phyloP scores from a whole-genome alignment of 2,888 invertebrate species.

The Cheilosia vernalis region DNA sequence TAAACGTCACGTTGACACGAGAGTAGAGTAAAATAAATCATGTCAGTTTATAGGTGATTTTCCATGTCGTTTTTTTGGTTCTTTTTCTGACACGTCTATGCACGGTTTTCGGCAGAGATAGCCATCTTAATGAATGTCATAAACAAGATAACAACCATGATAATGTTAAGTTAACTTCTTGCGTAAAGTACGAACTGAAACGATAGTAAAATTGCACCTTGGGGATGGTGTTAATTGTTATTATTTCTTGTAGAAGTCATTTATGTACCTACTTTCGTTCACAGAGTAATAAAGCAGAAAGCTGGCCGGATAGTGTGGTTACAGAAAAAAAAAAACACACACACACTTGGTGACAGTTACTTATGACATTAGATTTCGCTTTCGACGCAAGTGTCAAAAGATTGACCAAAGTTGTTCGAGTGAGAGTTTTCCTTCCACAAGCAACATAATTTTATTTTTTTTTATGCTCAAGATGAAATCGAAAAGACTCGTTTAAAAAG shows the following conservation, averaged over 20 bases:
- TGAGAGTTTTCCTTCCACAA: constrained; percentile 47
- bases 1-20: constrained; percentile 13
- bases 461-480: constrained; percentile 48
- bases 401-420: constrained; percentile 23
- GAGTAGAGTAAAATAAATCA: constrained; percentile 12
- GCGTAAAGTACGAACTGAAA: background rate
- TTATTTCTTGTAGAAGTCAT: constrained; percentile 1
- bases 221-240: constrained; percentile 14
- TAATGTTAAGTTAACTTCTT: constrained; percentile 23
- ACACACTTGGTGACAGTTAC: constrained; percentile 22
- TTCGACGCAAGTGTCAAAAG: constrained; percentile 44
- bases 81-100: constrained; percentile 11
- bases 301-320: background rate
- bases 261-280: background rate
- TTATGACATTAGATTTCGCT: constrained; percentile 50
- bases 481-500: constrained; percentile 50
- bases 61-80: background rate
- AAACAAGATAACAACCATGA: constrained; percentile 35
- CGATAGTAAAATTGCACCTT: constrained; percentile 12
- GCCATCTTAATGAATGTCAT: constrained; percentile 49
- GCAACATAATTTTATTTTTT: constrained; percentile 15
- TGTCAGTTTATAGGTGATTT: constrained; percentile 30
- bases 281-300: too few relatives aligned
- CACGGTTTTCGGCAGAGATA: constrained; percentile 33
- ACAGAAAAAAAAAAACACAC: constrained; percentile 7